These are phyloP conservation scores for Monarcha castaneiventris DNA, from an alignment of 2,113 vertebrate species.

Conservation along the genomic window DNA sequence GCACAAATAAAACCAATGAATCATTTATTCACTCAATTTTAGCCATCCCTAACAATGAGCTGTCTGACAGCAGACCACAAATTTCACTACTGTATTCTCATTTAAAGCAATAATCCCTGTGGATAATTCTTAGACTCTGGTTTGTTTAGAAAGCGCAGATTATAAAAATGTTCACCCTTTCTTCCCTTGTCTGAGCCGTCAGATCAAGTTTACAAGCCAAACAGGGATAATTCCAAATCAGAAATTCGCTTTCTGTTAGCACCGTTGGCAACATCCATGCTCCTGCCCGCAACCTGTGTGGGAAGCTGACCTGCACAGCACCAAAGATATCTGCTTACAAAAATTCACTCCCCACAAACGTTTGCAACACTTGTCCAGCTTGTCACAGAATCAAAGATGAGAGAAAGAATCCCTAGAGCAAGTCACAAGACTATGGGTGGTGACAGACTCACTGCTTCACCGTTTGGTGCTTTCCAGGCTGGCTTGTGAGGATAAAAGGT, in stretches of 20 bases:
- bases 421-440: not conserved
- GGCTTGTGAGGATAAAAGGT: not conserved
- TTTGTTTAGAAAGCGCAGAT: not conserved
- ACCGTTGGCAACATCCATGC: accelerated
- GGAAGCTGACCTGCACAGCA: not conserved
- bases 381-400: not conserved
- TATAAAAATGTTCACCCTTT: not conserved
- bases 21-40: not conserved
- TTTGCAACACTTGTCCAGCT: not conserved
- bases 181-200: not conserved
- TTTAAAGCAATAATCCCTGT: not conserved
- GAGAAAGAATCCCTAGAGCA: not conserved
- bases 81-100: not conserved
- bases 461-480: not conserved
- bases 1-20: not conserved
- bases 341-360: not conserved
- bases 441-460: not conserved
- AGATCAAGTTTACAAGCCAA: not conserved
- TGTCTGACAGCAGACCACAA: not conserved
- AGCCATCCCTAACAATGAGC: not conserved
- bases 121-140: not conserved
- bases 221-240: not conserved
- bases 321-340: accelerated
- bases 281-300: not conserved
- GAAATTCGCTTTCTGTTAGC: not conserved